Evolutionary conservation across 2,797 vertebrate species (phyloP), one percentile per base, ranked within the genome.

Genomic region (Lagodon rhomboides): DNA sequence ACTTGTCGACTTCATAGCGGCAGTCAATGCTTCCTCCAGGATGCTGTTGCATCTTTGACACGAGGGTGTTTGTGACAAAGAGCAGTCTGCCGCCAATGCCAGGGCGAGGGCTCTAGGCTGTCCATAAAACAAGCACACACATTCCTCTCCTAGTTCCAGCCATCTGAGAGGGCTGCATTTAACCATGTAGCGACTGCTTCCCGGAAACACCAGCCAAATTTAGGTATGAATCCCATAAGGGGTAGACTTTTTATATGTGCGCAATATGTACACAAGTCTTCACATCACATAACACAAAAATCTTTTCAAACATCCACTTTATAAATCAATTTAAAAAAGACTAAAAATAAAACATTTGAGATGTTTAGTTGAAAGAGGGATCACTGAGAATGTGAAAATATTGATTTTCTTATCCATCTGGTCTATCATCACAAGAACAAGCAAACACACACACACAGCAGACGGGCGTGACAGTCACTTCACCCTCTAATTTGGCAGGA

Each of bases 11-110:
- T 97, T 96, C 95, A 96, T 97, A 96, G 94, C 92, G 76, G 93
- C 96, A 96, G 94, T 95, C 96, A 94, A 96, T 96, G 96, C 96
- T 97, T 97, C 95, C 95, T 96, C 94, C 93, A 94, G 96, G 96
- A 96, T 95, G 95, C 96, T 92, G 94, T 91, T 95, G 93, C 91
- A 95, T 97, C 95, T 95, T 92, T 94, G 96, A 96, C 94, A 92
- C 74, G 77, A 91, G 84, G 84, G 96, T 96, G 96, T 96, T 97
- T 96, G 95, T 95, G 96, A 97, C 96, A 97, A 93, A 96, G 74
- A 95, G 93, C 96, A 97, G 96, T 85, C 49, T 88, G 91, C 94
- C 89, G 91, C 91, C 91, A 92, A 86, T 82, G 88, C 90, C 83
- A 87, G 79, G 80, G 88, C 81, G 73, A 91, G 80, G 87, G 92